These are phyloP conservation scores for Gavialis gangeticus DNA, from an alignment of 2,113 vertebrate genomes.

Conservation along the genomic window DNA sequence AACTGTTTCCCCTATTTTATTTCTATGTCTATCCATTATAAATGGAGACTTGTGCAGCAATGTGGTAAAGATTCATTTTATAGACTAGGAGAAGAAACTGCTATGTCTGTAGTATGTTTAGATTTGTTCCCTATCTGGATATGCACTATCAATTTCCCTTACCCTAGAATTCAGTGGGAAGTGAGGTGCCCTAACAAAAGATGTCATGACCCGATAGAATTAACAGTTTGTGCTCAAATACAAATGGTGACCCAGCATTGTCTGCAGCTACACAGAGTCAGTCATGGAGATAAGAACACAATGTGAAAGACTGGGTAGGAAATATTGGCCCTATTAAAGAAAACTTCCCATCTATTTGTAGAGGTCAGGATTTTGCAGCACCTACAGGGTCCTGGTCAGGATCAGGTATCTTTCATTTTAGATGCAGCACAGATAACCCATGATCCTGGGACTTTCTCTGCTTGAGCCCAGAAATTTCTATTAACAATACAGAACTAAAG, in stretches of 20 bases:
- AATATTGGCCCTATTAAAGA: not conserved
- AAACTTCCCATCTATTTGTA: too few species aligned
- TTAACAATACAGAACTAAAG: not conserved
- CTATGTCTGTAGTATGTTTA: not conserved
- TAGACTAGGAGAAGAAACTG: not conserved
- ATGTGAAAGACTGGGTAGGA: not conserved
- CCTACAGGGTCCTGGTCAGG: not conserved
- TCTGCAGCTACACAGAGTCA: not conserved
- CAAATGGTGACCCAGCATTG: not conserved
- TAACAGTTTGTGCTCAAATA: not conserved
- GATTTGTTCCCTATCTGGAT: not conserved
- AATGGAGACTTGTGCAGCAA: not conserved
- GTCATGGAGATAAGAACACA: not conserved
- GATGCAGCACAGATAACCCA: fast-evolving
- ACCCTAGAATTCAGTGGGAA: not conserved
- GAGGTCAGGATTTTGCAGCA: not conserved
- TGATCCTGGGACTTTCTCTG: not conserved
- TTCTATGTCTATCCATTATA: not conserved
- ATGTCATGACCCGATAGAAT: not conserved
- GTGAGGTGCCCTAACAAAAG: not conserved
- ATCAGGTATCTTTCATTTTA: not conserved
- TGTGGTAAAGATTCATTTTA: not conserved
- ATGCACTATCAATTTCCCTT: not conserved
- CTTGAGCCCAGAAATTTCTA: not conserved
- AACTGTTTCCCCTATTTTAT: not conserved